A percentile compares a stretch with the other conserved stretches of the same genome.
Conservation (phyloP, 2,113 vertebrate genomes). For the Anarrhichthys ocellatus region DNA sequence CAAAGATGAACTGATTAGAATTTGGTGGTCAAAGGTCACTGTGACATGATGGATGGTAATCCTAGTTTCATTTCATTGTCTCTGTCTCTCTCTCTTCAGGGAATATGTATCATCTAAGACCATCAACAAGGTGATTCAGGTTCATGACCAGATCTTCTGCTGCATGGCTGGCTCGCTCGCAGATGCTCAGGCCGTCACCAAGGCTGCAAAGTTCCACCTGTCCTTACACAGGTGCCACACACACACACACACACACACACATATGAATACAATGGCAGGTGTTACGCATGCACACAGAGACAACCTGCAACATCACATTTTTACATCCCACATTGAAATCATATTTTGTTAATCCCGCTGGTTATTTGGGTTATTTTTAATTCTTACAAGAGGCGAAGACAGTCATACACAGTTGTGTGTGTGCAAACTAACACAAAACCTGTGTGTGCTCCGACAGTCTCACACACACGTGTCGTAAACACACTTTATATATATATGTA, state of each 20-base stretch:
- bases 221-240: conserved; percentile 80
- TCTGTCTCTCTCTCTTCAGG: conserved; percentile 44
- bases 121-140: conserved; percentile 85
- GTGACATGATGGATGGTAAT: neutral
- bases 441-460: no score
- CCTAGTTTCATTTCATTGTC: neutral
- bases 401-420: neutral
- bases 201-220: conserved; percentile 79
- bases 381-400: neutral
- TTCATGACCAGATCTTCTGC: conserved; percentile 83
- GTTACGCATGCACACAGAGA: neutral
- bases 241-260: neutral
- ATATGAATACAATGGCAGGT: neutral
- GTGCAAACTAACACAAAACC: neutral
- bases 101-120: conserved; percentile 75
- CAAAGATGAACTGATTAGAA: no score
- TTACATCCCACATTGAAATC: neutral
- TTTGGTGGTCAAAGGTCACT: neutral
- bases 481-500: no score
- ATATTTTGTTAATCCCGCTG: neutral
- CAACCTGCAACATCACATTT: no score
- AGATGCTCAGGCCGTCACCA: conserved; percentile 80
- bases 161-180: conserved; percentile 82
- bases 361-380: neutral
- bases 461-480: neutral